Percentiles rank a stretch among this genome's conserved stretches.
Conservation (phyloP, 2,113 vertebrate species). For the Nesoenas mayeri region DNA sequence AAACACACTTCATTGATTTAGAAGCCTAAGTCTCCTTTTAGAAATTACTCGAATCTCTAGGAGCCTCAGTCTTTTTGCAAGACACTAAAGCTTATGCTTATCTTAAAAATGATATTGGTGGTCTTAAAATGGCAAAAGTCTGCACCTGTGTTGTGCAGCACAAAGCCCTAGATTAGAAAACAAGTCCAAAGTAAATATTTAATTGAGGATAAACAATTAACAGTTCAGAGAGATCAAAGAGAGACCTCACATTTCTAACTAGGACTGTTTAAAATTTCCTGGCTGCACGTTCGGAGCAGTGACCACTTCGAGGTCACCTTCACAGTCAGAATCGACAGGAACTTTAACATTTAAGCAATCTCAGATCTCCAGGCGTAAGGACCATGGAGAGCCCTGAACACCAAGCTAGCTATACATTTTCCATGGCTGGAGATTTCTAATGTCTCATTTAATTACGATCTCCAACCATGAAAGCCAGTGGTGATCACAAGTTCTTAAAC, state of each 20-base stretch:
- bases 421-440: neutral
- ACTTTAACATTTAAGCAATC: neutral
- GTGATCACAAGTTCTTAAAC: slow-evolving; percentile 10
- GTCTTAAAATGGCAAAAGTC: neutral
- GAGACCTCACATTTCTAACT: neutral
- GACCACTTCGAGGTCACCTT: neutral
- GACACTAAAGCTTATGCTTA: neutral
- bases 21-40: neutral
- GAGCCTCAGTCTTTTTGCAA: neutral
- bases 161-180: slow-evolving; percentile 33
- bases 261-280: neutral
- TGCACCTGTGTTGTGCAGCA: neutral
- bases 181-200: slow-evolving; percentile 53
- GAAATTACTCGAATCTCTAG: neutral
- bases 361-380: neutral
- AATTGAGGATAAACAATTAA: slow-evolving; percentile 31
- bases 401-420: neutral
- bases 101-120: neutral
- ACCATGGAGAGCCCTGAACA: neutral
- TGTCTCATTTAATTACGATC: neutral
- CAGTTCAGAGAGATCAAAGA: slow-evolving; percentile 9
- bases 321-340: neutral
- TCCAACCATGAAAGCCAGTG: neutral
- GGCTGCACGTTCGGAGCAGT: neutral
- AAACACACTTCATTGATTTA: neutral